Conservation (phyloP, 1,140 invertebrate species). For the Cydia strobilella region DNA sequence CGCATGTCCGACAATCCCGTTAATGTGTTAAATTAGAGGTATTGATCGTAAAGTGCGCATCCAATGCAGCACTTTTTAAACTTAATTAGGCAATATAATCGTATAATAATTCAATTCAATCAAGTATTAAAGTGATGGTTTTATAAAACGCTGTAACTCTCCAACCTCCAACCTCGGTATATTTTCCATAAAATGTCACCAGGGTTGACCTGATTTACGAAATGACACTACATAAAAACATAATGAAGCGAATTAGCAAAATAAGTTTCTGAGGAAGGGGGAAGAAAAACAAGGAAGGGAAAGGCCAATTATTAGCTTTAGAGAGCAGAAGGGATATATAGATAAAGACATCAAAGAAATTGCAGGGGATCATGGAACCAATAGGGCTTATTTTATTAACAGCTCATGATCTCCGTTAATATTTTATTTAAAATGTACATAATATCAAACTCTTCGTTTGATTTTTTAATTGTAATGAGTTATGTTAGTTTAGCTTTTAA, state of each 20-base stretch:
- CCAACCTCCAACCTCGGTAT: too few relatives aligned
- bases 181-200: too few relatives aligned
- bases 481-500: too few relatives aligned
- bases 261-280: background rate
- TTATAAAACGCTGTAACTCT: too few relatives aligned
- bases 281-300: background rate
- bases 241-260: background rate
- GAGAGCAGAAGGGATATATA: background rate
- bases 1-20: background rate
- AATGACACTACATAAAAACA: background rate
- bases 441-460: background rate
- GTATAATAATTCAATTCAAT: too few relatives aligned
- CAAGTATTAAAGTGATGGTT: too few relatives aligned
- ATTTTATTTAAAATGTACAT: background rate
- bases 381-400: too few relatives aligned
- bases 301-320: background rate
- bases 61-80: background rate
- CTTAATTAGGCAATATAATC: too few relatives aligned
- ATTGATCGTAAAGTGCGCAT: background rate
- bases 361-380: background rate
- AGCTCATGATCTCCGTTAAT: too few relatives aligned
- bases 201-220: too few relatives aligned
- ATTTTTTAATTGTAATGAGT: background rate
- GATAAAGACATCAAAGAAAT: background rate
- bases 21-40: constrained; percentile 24